These are phyloP conservation scores for Plectrocnemia conspersa DNA, from an alignment of 1,140 invertebrate species.

Conservation along the genomic window DNA sequence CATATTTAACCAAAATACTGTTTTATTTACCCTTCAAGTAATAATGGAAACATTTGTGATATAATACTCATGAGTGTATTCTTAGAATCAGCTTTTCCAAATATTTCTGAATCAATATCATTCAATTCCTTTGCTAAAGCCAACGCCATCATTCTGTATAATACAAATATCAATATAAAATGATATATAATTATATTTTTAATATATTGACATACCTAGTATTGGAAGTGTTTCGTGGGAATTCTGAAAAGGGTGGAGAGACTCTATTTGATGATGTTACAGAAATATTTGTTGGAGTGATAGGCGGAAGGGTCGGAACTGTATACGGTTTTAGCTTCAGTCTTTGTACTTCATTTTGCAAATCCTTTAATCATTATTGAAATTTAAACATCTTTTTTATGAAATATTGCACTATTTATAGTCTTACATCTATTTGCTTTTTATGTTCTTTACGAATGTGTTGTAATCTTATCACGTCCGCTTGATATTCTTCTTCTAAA, in stretches of 20 bases:
- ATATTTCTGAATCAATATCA: not conserved
- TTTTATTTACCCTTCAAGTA: constrained; percentile 25
- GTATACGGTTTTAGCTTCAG: constrained; percentile 27
- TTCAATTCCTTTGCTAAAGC: constrained; percentile 23
- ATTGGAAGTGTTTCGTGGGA: constrained; percentile 3
- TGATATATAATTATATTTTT: constrained; percentile 2
- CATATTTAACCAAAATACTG: not conserved
- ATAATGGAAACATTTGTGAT: constrained; percentile 19
- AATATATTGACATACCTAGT: constrained; percentile 8
- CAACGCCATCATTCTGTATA: constrained; percentile 24
- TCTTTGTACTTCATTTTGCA: constrained; percentile 24
- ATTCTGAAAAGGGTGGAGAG: constrained; percentile 9
- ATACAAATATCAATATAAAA: constrained; percentile 8
- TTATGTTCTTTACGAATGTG: constrained; percentile 26
- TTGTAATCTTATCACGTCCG: constrained; percentile 21
- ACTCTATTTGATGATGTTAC: not conserved
- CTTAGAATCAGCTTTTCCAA: not conserved
- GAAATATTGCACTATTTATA: not conserved
- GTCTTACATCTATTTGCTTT: constrained; percentile 27
- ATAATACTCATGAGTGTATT: constrained; percentile 17
- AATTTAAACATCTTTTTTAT: not conserved
- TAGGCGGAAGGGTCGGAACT: constrained; percentile 9
- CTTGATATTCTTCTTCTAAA: constrained; percentile 24
- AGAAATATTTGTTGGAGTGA: constrained; percentile 10
- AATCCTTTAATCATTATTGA: constrained; percentile 18